Evolutionary conservation across 2,113 vertebrate genomes (phyloP).

Genomic region (Hystrix cristata): DNA sequence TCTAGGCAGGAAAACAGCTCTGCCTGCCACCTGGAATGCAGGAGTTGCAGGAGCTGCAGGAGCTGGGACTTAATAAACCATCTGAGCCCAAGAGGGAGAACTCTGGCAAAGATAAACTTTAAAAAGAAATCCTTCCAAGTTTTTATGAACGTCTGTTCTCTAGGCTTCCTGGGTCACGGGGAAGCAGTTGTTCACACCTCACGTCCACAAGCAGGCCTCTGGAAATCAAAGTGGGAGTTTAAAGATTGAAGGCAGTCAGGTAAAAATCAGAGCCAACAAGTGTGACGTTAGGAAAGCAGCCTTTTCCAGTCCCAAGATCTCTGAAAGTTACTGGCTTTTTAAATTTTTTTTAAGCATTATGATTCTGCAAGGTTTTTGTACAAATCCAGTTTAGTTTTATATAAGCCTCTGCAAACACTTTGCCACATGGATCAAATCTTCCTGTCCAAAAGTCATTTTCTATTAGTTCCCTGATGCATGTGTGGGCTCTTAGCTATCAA

Average conservation of each 20-base stretch:
- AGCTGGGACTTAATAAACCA: not conserved
- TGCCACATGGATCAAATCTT: conserved; percentile 53
- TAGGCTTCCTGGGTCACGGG: not conserved
- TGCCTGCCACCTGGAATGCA: not conserved
- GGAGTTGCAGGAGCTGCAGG: not conserved
- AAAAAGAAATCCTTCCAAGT: not conserved
- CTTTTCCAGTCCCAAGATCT: conserved; percentile 1
- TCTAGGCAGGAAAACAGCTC: not conserved
- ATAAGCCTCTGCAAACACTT: conserved; percentile 34
- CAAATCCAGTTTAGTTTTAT: conserved; percentile 55
- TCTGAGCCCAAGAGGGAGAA: not conserved
- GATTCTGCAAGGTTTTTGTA: conserved; percentile 8
- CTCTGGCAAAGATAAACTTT: not conserved
- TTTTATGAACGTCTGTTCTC: not conserved
- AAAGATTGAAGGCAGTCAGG: not conserved
- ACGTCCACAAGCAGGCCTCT: not conserved
- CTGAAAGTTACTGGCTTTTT: conserved; percentile 17
- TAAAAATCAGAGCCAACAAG: not conserved
- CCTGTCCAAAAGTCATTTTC: conserved; percentile 49
- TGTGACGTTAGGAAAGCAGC: not conserved
- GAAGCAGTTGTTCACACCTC: not conserved
- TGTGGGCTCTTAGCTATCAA: not conserved
- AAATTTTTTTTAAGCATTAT: not conserved
- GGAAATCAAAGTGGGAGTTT: not conserved
- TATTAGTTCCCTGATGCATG: not conserved